Conservation (phyloP, 2,888 invertebrate genomes). For the Himalopsyche anomala region DNA sequence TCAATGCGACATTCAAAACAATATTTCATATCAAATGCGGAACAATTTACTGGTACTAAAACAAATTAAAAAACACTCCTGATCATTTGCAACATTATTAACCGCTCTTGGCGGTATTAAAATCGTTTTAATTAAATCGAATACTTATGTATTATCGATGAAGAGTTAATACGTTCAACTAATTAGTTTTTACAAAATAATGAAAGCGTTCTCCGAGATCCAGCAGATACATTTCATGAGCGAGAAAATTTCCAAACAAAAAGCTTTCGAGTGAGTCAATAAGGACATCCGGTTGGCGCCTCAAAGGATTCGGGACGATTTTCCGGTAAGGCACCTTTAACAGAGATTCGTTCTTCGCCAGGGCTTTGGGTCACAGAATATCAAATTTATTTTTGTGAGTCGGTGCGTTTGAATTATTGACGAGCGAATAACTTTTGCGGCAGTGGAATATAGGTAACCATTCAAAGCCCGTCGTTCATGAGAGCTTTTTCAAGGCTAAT, state of each 20-base stretch:
- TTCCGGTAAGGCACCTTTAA: neutral
- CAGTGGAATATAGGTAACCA: constrained; percentile 16
- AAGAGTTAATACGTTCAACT: neutral
- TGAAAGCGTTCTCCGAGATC: neutral
- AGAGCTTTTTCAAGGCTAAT: neutral
- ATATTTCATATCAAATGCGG: too few species aligned
- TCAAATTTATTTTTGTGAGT: constrained; percentile 15
- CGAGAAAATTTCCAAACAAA: constrained; percentile 9
- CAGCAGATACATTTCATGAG: neutral
- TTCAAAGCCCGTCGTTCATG: neutral
- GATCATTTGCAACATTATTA: too few species aligned
- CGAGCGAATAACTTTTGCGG: constrained; percentile 1
- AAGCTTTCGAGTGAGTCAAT: constrained; percentile 20
- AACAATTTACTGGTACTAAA: too few species aligned
- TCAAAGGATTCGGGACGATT: neutral
- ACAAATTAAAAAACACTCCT: too few species aligned
- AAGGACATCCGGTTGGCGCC: constrained; percentile 27
- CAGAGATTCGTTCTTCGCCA: neutral
- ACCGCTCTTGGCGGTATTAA: too few species aligned
- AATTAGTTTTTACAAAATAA: neutral
- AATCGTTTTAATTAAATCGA: too few species aligned
- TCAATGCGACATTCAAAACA: too few species aligned
- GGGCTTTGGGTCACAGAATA: neutral
- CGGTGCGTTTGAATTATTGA: constrained; percentile 12
- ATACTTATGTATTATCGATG: too few species aligned